Evolutionary conservation across 2,797 vertebrate species (phyloP).

Genomic region (Glossophaga mutica): DNA sequence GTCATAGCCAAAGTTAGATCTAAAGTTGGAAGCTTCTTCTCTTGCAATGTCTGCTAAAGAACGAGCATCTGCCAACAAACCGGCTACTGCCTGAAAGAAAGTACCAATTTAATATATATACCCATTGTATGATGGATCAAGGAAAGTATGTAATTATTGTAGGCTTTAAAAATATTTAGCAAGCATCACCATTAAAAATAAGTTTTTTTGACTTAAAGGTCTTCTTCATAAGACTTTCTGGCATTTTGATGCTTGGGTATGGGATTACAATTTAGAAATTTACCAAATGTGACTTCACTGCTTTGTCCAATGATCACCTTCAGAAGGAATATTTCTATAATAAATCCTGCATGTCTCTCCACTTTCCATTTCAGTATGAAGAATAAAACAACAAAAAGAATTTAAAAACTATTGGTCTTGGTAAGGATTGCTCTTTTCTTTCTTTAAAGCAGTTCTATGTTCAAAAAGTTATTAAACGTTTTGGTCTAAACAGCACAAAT

Average conservation of each 20-base stretch:
- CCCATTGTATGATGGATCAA: neutral
- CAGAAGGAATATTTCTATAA: neutral
- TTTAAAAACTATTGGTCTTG: neutral
- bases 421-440: neutral
- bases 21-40: constrained; percentile 97
- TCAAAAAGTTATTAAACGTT: constrained; percentile 25
- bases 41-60: constrained; percentile 95
- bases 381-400: neutral
- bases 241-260: neutral
- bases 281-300: neutral
- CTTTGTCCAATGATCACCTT: neutral
- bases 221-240: neutral
- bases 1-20: constrained; percentile 96
- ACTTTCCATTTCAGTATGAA: neutral
- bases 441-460: neutral
- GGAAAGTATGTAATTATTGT: neutral
- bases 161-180: constrained; percentile 9
- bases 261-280: neutral
- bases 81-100: constrained; percentile 91
- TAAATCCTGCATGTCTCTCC: neutral
- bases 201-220: neutral
- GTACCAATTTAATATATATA: neutral
- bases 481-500: neutral
- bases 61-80: constrained; percentile 94
- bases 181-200: neutral